Conservation (phyloP, 1,140 invertebrate genomes). For the Chironomus tepperi region DNA sequence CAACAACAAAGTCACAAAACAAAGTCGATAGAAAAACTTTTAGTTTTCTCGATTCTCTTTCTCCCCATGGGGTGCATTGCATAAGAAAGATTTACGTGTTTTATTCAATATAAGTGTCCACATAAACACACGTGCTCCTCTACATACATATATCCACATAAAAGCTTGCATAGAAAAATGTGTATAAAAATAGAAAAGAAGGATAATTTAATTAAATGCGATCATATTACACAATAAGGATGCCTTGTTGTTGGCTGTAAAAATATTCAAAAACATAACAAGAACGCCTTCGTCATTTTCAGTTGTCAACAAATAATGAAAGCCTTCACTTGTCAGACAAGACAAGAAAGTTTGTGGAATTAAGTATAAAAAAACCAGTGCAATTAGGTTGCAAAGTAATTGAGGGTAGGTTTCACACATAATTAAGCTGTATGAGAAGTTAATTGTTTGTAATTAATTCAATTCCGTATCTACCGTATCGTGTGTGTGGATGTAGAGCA, state of each 20-base stretch:
- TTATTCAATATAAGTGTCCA: too few relatives aligned
- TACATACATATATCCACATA: too few relatives aligned
- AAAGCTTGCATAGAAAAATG: too few relatives aligned
- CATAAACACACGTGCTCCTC: too few relatives aligned
- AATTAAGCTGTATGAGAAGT: background rate
- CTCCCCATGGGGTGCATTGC: too few relatives aligned
- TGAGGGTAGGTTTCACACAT: slow-evolving; percentile 6
- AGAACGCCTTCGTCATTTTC: background rate
- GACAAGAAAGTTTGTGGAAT: background rate
- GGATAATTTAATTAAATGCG: background rate
- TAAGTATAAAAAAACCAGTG: too few relatives aligned
- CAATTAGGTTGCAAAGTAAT: slow-evolving; percentile 8
- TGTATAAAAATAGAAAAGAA: background rate
- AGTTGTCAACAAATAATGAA: slow-evolving; percentile 13
- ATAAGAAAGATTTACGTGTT: too few relatives aligned
- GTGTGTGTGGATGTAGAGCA: background rate
- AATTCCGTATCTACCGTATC: background rate
- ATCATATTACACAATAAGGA: slow-evolving; percentile 14
- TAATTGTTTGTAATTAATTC: background rate
- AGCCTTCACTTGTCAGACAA: background rate
- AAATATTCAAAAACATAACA: too few relatives aligned
- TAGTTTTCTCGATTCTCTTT: too few relatives aligned
- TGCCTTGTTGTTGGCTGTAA: background rate
- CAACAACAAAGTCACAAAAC: too few relatives aligned
- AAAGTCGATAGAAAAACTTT: too few relatives aligned